A percentile compares a stretch with the other conserved stretches of the same genome.
Evolutionary conservation across 2,113 vertebrate genomes (phyloP).

Genomic region (Fulica atra): DNA sequence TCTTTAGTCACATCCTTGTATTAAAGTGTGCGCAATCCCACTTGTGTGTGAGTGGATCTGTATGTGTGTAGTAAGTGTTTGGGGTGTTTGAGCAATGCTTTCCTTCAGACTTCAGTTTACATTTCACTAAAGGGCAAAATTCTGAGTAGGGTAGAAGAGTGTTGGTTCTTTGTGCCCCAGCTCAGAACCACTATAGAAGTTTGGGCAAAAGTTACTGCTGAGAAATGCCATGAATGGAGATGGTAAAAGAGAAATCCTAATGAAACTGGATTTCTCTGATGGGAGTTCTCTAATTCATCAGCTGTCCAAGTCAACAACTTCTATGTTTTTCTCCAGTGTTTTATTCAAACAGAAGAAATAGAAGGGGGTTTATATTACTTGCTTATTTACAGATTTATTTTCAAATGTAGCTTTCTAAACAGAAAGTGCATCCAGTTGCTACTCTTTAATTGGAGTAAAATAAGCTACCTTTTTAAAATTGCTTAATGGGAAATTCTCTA

Average conservation of each 20-base stretch:
- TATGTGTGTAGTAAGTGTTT: neutral
- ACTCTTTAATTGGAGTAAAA: neutral
- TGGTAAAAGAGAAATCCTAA: neutral
- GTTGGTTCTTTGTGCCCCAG: neutral
- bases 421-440: neutral
- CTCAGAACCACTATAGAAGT: neutral
- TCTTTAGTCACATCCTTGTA: neutral
- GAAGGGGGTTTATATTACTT: neutral
- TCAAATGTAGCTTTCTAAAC: neutral
- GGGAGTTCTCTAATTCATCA: neutral
- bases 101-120: neutral
- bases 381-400: neutral
- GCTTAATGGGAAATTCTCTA: neutral
- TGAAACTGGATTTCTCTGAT: neutral
- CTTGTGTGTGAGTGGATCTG: fast-evolving
- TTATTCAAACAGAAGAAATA: neutral
- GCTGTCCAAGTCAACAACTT: neutral
- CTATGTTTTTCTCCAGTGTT: fast-evolving
- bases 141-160: neutral
- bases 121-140: neutral
- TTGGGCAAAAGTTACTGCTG: neutral
- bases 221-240: neutral
- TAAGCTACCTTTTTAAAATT: neutral
- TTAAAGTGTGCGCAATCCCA: neutral
- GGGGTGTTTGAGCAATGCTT: neutral